Evolutionary conservation across 2,888 invertebrate species (phyloP).

Genomic region (Euspilapteryx auroguttella): DNA sequence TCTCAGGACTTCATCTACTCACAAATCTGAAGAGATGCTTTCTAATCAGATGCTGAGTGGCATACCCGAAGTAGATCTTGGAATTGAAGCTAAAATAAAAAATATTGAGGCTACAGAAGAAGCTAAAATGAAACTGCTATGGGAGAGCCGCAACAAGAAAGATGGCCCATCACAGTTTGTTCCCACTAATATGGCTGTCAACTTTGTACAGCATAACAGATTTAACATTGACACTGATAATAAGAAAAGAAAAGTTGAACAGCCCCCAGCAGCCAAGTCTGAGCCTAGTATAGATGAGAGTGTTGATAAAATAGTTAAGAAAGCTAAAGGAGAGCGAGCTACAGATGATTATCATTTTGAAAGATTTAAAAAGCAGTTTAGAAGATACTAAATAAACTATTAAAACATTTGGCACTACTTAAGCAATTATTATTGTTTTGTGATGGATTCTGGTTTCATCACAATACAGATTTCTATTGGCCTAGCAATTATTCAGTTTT

Average conservation of each 20-base stretch:
- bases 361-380: constrained; percentile 93
- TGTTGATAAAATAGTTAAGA: constrained; percentile 58
- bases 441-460: too few species aligned
- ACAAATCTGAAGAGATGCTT: constrained; percentile 95
- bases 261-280: constrained; percentile 39
- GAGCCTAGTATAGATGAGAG: constrained; percentile 38
- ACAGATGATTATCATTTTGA: constrained; percentile 98
- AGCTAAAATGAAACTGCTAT: constrained; percentile 89
- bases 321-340: constrained; percentile 83
- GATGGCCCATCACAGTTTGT: constrained; percentile 95
- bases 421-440: too few species aligned
- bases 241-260: constrained; percentile 63
- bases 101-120: constrained; percentile 99
- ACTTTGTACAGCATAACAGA: constrained; percentile 96
- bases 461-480: too few species aligned
- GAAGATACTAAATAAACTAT: constrained; percentile 79
- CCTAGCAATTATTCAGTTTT: too few species aligned
- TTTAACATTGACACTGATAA: constrained; percentile 84
- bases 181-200: constrained; percentile 97
- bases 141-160: constrained; percentile 88
- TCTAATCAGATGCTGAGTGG: constrained; percentile 99
- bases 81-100: constrained; percentile 97
- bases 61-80: constrained; percentile 98
- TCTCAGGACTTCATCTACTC: constrained; percentile 80
- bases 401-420: too few species aligned